phyloP scores from a whole-genome alignment of 2,113 vertebrate species.

The Sander lucioperca region DNA sequence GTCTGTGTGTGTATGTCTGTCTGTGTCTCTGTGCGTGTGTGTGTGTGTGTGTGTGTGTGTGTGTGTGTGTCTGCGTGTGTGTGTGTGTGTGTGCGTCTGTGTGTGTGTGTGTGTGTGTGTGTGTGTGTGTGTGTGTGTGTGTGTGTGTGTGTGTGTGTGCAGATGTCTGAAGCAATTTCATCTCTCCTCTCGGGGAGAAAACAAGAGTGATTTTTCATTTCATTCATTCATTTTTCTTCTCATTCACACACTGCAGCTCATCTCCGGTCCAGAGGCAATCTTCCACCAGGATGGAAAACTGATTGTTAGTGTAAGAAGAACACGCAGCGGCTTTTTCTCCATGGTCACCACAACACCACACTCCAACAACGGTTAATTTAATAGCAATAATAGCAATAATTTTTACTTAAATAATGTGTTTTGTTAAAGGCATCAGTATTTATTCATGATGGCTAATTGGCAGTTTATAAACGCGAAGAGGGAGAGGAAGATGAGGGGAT shows the following conservation, averaged over 20 bases:
- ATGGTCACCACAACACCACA: not conserved
- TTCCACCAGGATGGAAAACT: constrained; percentile 22
- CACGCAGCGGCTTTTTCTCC: not conserved
- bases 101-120: no score
- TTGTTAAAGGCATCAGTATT: no score
- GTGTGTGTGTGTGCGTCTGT: no score
- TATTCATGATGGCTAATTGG: no score
- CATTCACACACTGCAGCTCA: not conserved
- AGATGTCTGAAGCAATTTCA: constrained; percentile 10
- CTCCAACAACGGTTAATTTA: not conserved
- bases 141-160: not conserved
- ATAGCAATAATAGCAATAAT: no score
- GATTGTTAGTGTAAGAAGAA: constrained; percentile 8
- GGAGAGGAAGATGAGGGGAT: not conserved
- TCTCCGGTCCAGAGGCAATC: not conserved
- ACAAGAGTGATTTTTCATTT: not conserved
- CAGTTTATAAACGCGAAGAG: not conserved
- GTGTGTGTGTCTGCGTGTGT: no score
- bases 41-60: no score
- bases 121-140: no score
- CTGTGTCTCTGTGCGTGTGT: no score
- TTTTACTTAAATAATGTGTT: no score
- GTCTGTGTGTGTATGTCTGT: no score
- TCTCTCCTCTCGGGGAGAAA: not conserved
- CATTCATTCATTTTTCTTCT: no score